phyloP scores from a whole-genome alignment of 2,888 invertebrate species.

The Ellobium chinense region DNA sequence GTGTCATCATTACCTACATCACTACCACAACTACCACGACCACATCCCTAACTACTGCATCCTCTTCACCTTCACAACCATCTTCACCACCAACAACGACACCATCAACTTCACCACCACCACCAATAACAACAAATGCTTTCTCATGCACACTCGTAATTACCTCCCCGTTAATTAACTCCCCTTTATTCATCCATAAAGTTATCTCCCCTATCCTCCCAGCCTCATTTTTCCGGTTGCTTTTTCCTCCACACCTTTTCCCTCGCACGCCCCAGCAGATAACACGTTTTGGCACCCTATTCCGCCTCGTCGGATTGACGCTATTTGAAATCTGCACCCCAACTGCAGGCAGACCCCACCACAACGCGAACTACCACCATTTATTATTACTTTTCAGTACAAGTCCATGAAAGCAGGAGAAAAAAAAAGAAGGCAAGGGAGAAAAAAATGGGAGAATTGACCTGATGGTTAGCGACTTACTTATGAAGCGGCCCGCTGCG shows the following conservation, averaged over 20 bases:
- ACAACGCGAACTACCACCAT: not conserved
- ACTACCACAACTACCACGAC: not conserved
- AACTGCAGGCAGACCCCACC: not conserved
- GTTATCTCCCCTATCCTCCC: too few species aligned
- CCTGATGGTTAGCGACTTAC: not conserved
- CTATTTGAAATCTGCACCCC: not conserved
- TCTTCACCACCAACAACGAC: not conserved
- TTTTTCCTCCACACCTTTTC: too few species aligned
- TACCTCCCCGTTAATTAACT: too few species aligned
- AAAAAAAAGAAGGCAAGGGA: not conserved
- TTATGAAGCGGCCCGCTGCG: not conserved
- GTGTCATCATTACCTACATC: not conserved
- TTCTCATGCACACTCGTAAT: too few species aligned
- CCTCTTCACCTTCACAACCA: not conserved
- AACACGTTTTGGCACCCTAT: not conserved
- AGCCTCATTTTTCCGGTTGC: too few species aligned
- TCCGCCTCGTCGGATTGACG: not conserved
- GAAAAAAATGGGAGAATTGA: not conserved
- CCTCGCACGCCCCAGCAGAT: too few species aligned
- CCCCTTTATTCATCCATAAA: too few species aligned
- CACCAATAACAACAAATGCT: not conserved
- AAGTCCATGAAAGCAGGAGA: not conserved
- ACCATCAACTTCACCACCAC: not conserved
- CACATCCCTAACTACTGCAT: not conserved
- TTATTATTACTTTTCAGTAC: not conserved